Evolutionary conservation across 2,888 invertebrate species (phyloP).

Genomic region (Trachelus iudaicus): DNA sequence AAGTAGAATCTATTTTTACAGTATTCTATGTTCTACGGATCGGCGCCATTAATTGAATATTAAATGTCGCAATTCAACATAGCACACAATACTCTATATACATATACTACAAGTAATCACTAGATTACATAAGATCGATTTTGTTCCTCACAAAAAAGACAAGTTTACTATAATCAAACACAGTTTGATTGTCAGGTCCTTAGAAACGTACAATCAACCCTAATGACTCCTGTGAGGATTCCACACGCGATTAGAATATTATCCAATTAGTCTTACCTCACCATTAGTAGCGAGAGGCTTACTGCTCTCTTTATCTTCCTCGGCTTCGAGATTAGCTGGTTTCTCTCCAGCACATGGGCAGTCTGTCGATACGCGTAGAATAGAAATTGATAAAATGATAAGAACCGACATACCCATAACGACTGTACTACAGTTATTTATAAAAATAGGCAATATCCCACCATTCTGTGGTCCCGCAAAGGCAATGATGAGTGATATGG

Average conservation of each 20-base stretch:
- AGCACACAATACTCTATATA: neutral
- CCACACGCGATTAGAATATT: neutral
- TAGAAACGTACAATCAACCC: neutral
- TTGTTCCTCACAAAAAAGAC: too few relatives aligned
- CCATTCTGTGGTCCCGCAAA: constrained; percentile 90
- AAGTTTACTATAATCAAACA: too few relatives aligned
- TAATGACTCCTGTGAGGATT: neutral
- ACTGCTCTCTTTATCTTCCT: constrained; percentile 73
- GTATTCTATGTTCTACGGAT: neutral
- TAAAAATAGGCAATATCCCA: constrained; percentile 57
- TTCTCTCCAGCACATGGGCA: constrained; percentile 78
- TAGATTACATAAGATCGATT: neutral
- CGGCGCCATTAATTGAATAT: neutral
- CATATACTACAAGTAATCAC: neutral
- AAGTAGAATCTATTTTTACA: neutral
- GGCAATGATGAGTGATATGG: constrained; percentile 87
- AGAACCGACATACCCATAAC: neutral
- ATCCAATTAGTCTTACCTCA: constrained; percentile 44
- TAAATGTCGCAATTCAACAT: neutral
- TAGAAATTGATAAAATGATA: neutral
- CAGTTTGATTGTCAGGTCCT: too few relatives aligned
- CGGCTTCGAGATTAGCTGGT: constrained; percentile 72
- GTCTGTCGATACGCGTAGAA: constrained; percentile 63
- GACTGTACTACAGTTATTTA: neutral
- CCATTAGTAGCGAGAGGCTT: constrained; percentile 80